Percentiles rank a stretch among this genome's conserved stretches.
These are phyloP conservation scores for Pogonognathellus flavescens DNA, from an alignment of 1,140 invertebrate species.

Conservation along the genomic window DNA sequence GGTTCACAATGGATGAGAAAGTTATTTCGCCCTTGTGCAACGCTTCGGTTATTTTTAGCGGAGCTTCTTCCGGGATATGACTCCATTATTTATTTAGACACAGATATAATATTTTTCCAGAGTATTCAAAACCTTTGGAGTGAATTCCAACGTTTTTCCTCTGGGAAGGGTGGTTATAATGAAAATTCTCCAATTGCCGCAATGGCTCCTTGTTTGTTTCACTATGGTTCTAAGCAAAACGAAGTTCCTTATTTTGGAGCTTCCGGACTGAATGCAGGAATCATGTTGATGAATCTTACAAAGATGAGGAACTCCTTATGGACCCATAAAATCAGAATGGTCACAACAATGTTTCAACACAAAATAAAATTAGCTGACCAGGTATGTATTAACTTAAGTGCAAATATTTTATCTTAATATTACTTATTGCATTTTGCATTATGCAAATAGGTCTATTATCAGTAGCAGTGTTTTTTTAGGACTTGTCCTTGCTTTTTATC, in stretches of 20 bases:
- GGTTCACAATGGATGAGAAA: constrained; percentile 62
- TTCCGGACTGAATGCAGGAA: constrained; percentile 63
- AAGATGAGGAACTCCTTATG: constrained; percentile 56
- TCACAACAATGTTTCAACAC: constrained; percentile 56
- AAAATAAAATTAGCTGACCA: constrained; percentile 65
- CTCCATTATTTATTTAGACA: constrained; percentile 64
- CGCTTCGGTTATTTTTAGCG: constrained; percentile 64
- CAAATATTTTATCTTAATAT: no score
- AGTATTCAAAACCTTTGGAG: constrained; percentile 58
- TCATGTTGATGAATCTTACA: constrained; percentile 66
- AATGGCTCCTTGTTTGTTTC: constrained; percentile 64
- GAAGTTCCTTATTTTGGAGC: constrained; percentile 59
- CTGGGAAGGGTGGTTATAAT: not conserved
- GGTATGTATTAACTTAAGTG: no score
- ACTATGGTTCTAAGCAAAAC: constrained; percentile 58
- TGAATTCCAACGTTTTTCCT: constrained; percentile 55
- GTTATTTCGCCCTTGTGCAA: constrained; percentile 65
- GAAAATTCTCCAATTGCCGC: constrained; percentile 37
- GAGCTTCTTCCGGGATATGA: constrained; percentile 56
- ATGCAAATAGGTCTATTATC: no score
- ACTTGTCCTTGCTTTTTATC: no score
- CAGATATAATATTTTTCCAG: constrained; percentile 64
- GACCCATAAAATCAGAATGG: constrained; percentile 58
- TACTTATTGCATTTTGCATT: no score
- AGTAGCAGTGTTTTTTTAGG: no score